phyloP scores from a whole-genome alignment of 2,113 vertebrate species.

The Dicrurus megarhynchus region DNA sequence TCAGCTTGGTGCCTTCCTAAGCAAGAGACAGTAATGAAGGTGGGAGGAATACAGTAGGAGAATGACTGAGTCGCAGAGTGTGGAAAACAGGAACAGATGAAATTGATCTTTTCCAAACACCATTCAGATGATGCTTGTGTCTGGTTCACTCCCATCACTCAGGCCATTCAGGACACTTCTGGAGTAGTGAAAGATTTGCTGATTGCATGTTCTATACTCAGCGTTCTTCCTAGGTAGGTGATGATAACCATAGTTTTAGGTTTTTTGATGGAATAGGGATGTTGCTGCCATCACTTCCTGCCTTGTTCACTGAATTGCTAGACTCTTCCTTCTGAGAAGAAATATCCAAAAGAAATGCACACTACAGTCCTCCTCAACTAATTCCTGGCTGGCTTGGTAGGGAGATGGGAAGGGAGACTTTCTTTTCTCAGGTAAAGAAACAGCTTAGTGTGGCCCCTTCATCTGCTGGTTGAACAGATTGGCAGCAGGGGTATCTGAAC shows the following conservation, averaged over 20 bases:
- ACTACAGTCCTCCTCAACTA: neutral
- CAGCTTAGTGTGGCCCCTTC: neutral
- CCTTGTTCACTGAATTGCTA: neutral
- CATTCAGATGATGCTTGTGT: neutral
- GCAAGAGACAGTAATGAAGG: neutral
- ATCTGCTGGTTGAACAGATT: neutral
- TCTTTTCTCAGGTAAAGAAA: neutral
- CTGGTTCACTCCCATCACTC: neutral
- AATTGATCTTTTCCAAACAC: neutral
- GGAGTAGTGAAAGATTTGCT: neutral
- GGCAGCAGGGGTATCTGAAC: neutral
- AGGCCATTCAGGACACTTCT: neutral
- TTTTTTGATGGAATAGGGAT: neutral
- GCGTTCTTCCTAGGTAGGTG: neutral
- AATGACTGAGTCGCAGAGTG: neutral
- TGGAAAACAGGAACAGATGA: neutral
- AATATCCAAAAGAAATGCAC: neutral
- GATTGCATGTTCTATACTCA: neutral
- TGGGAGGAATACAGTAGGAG: neutral
- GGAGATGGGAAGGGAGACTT: neutral
- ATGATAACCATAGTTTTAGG: accelerated
- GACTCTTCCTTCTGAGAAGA: neutral
- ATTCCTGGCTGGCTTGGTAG: neutral
- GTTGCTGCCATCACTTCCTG: neutral
- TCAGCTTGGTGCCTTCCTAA: neutral